These are phyloP conservation scores for Tuta absoluta DNA, from an alignment of 2,888 invertebrate species.

Conservation along the genomic window DNA sequence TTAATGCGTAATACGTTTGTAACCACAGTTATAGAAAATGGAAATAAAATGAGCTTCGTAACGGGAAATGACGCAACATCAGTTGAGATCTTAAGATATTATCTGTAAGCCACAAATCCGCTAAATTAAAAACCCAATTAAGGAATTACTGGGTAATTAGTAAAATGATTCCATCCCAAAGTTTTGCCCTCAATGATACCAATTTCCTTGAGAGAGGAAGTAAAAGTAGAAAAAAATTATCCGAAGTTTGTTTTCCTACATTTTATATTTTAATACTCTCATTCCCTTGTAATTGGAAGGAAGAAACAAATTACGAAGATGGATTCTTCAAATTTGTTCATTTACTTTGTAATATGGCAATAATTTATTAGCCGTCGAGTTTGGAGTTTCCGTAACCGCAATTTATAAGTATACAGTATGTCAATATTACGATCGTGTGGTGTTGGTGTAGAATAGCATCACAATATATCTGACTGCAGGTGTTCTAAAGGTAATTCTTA, in stretches of 20 bases:
- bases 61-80: slow-evolving; percentile 10
- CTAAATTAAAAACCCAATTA: slow-evolving; percentile 41
- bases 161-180: slow-evolving; percentile 47
- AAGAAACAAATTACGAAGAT: slow-evolving; percentile 56
- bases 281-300: slow-evolving; percentile 55
- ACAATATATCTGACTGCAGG: no score
- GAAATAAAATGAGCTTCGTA: slow-evolving; percentile 4
- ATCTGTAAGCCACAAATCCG: slow-evolving; percentile 23
- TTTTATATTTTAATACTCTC: slow-evolving; percentile 54
- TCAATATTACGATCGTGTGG: neutral
- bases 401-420: neutral
- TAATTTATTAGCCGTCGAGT: slow-evolving; percentile 55
- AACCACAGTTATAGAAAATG: neutral
- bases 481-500: neutral
- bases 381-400: neutral
- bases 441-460: no score
- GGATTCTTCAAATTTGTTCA: slow-evolving; percentile 56
- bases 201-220: slow-evolving; percentile 44
- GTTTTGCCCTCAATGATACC: slow-evolving; percentile 49
- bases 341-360: slow-evolving; percentile 61
- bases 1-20: neutral
- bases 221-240: slow-evolving; percentile 48
- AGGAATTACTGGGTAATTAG: slow-evolving; percentile 47
- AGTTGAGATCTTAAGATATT: slow-evolving; percentile 23
- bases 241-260: slow-evolving; percentile 45